A percentile compares a stretch with the other conserved stretches of the same genome.
These are phyloP conservation scores for Agriopis leucophaearia DNA, from an alignment of 2,888 invertebrate species.

Conservation along the genomic window DNA sequence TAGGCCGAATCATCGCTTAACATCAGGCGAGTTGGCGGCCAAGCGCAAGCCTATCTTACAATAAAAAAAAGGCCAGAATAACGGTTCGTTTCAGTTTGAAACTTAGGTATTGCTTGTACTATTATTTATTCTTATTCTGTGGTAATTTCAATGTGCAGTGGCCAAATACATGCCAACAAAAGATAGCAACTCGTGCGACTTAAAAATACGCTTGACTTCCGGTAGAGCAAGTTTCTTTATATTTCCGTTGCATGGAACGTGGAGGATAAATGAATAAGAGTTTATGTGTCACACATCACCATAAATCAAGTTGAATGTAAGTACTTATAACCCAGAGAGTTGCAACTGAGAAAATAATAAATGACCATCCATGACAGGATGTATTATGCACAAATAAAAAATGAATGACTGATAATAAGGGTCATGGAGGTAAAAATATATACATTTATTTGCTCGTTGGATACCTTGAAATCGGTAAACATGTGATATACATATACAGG, in stretches of 20 bases:
- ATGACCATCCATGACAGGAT: slow-evolving; percentile 32
- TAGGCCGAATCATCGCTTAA: too few species aligned
- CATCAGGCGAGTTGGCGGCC: too few species aligned
- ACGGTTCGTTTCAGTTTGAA: not conserved
- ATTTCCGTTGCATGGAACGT: slow-evolving; percentile 22
- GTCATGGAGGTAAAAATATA: too few species aligned
- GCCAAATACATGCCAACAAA: slow-evolving; percentile 5
- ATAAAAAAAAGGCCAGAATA: too few species aligned
- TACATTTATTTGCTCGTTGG: too few species aligned
- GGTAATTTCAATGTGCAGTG: not conserved
- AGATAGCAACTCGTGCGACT: slow-evolving; percentile 6
- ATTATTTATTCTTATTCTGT: too few species aligned
- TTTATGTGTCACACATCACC: slow-evolving; percentile 14
- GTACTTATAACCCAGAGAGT: slow-evolving; percentile 47
- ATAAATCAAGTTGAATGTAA: slow-evolving; percentile 29
- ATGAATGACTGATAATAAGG: too few species aligned
- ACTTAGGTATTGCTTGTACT: not conserved
- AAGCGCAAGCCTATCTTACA: too few species aligned
- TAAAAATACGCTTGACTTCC: slow-evolving; percentile 25
- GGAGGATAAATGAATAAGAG: slow-evolving; percentile 27
- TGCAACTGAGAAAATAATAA: slow-evolving; percentile 53
- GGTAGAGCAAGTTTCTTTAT: slow-evolving; percentile 28
- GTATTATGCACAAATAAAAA: slow-evolving; percentile 4
- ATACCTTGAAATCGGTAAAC: too few species aligned
- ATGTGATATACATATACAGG: too few species aligned